Evolutionary conservation across 1,140 invertebrate species (phyloP), one percentile per base, ranked within the genome.

Genomic region (Chlorops oryzae): DNA sequence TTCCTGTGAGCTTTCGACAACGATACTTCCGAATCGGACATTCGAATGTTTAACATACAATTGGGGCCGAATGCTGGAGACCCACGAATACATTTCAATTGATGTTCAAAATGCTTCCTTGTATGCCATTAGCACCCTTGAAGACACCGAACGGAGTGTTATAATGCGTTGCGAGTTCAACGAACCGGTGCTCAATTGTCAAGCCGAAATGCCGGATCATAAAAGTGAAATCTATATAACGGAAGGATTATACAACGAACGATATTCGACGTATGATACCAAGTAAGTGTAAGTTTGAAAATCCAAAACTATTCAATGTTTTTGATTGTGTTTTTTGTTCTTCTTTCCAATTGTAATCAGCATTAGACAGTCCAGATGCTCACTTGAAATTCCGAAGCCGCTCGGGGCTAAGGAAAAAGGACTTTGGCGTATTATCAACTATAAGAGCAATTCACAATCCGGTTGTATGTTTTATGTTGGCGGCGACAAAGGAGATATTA

Each of bases 401-500:
- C 17, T 55, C 4, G 23, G 21, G 3, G 39, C 42, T 13, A n/a
- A 32, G 12, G 49, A 55, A 15, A 28, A 32, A 13, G 54, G 54
- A 1, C 28, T 55, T n/a, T 55, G 54, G 54, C 28, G 45, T 24
- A 51, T 55, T 3, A 37, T 44, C 5, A 44, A 43, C 34, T 37
- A 47, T 5, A 24, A 42, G 15, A 18, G 20, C 15, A 25, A 25
- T 6, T 35, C 17, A 3, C 25, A 44, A n/a, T 24, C 45, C 1
- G 54, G 54, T 21, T 55, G 54, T 42, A n/a, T 55, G 0, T 55
- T 47, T 43, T 51, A 55, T 38, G 35, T 51, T 15, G 54, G 54
- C 13, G 40, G 42, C 17, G 5, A 22, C 3, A 47, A 47, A 24
- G 25, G 25, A 5, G 24, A 48, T 9, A 48, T 55, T 24, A 55